phyloP scores from a whole-genome alignment of 2,113 vertebrate genomes.

The Cervus canadensis region DNA sequence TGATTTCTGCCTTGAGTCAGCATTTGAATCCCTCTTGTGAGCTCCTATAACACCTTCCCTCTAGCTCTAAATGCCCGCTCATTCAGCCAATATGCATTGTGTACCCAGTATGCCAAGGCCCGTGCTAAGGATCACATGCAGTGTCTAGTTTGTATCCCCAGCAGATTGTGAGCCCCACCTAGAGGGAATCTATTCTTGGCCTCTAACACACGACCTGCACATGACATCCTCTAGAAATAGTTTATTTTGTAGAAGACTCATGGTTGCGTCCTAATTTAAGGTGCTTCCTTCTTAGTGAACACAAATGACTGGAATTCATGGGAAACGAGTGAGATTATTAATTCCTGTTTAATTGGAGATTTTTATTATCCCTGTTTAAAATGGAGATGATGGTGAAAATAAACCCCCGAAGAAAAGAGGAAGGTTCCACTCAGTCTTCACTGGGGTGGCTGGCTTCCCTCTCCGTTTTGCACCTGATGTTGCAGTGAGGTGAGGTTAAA shows the following conservation, averaged over 20 bases:
- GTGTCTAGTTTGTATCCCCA: not conserved
- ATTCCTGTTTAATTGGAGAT: not conserved
- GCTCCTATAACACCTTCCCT: not conserved
- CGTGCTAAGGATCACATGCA: not conserved
- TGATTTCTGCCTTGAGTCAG: not conserved
- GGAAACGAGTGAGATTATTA: not conserved
- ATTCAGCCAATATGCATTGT: not conserved
- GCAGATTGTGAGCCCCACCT: not conserved
- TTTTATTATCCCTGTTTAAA: not conserved
- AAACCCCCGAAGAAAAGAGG: not conserved
- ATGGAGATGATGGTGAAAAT: not conserved
- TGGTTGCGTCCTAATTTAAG: not conserved
- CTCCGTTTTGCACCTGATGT: not conserved
- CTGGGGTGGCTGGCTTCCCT: not conserved
- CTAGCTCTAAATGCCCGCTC: not conserved
- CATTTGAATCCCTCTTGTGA: not conserved
- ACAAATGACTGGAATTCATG: not conserved
- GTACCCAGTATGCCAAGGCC: too few relatives aligned
- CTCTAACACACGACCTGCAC: not conserved
- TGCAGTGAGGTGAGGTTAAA: not conserved
- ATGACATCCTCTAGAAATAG: not conserved
- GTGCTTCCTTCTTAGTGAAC: not conserved
- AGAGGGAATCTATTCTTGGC: not conserved
- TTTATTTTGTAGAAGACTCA: not conserved
- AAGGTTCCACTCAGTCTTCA: not conserved